A percentile compares a stretch with the other conserved stretches of the same genome.
Evolutionary conservation across 2,888 invertebrate species (phyloP).

Genomic region (Tortrix viridana): DNA sequence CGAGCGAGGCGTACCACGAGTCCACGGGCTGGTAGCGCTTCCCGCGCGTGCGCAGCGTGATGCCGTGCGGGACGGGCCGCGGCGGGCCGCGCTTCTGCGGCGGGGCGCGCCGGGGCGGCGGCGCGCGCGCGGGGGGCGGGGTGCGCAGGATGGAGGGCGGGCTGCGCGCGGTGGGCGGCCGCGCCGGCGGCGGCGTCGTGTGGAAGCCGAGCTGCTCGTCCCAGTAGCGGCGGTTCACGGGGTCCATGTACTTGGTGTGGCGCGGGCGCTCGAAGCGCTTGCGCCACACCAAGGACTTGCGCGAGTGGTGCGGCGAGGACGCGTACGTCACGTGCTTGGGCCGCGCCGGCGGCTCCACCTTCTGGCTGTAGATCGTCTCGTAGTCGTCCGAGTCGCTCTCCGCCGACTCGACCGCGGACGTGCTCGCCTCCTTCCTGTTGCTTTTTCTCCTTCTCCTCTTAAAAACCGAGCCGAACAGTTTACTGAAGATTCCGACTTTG

Average conservation of each 20-base stretch:
- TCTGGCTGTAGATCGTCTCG: slow-evolving; percentile 63
- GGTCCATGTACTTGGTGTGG: slow-evolving; percentile 8
- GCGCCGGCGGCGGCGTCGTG: no score
- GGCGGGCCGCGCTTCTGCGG: no score
- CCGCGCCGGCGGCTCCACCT: slow-evolving; percentile 37
- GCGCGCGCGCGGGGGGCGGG: no score
- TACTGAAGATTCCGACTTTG: slow-evolving; percentile 46
- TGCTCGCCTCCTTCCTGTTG: slow-evolving; percentile 38
- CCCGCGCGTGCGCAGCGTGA: background rate
- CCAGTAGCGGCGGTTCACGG: background rate
- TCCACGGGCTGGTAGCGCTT: no score
- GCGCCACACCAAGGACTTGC: background rate
- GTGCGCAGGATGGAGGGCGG: no score
- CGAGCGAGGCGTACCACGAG: no score
- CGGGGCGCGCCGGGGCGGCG: no score
- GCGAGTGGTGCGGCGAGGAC: background rate
- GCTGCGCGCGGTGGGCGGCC: no score
- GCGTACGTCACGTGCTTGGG: slow-evolving; percentile 13
- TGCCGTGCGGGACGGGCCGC: background rate
- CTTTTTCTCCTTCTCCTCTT: slow-evolving; percentile 37
- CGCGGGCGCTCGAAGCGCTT: slow-evolving; percentile 16
- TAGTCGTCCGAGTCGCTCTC: slow-evolving; percentile 61
- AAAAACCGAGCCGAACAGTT: slow-evolving; percentile 59
- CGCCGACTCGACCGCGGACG: slow-evolving; percentile 45
- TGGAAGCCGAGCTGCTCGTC: background rate